A percentile compares a stretch with the other conserved stretches of the same genome.
phyloP scores from a whole-genome alignment of 1,140 invertebrate genomes.

The Nephila pilipes region DNA sequence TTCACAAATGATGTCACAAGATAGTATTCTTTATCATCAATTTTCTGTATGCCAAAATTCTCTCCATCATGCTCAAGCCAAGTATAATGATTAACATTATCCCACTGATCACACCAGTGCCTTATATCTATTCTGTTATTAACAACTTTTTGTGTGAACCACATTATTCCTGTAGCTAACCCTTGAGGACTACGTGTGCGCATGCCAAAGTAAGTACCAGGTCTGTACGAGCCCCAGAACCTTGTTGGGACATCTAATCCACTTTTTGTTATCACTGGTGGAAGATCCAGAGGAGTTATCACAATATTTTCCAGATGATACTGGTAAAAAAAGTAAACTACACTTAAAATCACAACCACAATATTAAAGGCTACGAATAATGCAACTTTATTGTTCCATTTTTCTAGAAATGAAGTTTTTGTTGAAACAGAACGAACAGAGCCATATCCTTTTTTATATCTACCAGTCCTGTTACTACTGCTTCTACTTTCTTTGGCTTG shows the following conservation, averaged over 20 bases:
- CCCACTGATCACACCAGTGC: constrained; percentile 96
- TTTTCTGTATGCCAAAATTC: constrained; percentile 95
- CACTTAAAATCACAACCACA: constrained; percentile 59
- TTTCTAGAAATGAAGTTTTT: constrained; percentile 48
- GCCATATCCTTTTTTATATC: not conserved
- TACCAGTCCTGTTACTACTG: not conserved
- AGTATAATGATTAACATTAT: constrained; percentile 89
- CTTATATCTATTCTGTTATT: constrained; percentile 81
- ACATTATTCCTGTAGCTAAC: constrained; percentile 96
- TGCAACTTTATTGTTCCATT: constrained; percentile 72
- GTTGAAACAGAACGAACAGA: not conserved
- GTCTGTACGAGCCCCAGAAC: constrained; percentile 85
- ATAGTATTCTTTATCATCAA: constrained; percentile 89
- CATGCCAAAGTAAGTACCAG: constrained; percentile 85
- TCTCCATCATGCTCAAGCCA: constrained; percentile 96
- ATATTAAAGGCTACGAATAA: constrained; percentile 72
- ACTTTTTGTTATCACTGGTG: constrained; percentile 87
- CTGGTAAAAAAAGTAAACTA: constrained; percentile 87
- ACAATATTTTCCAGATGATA: constrained; percentile 93
- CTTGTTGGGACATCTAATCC: constrained; percentile 88
- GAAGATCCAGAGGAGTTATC: constrained; percentile 90
- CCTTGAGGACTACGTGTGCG: constrained; percentile 94
- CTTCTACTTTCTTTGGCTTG: constrained; percentile 2
- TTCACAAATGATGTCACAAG: constrained; percentile 95
- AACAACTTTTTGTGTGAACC: constrained; percentile 89